Conservation (phyloP, 2,888 invertebrate species). For the Ophion obscuratus region DNA sequence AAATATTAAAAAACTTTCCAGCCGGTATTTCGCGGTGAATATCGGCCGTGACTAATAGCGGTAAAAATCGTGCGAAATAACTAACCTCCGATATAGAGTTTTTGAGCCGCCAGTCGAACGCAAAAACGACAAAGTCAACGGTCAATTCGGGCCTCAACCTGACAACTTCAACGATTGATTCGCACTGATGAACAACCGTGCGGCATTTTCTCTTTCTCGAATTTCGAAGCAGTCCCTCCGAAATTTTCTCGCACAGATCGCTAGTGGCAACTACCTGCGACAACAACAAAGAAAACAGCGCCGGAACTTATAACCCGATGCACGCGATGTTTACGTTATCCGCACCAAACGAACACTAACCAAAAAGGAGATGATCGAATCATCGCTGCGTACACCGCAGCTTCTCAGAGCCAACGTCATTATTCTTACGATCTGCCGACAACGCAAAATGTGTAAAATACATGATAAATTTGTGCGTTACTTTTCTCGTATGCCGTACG, state of each 20-base stretch:
- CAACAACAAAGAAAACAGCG: conserved; percentile 31
- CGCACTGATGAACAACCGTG: conserved; percentile 78
- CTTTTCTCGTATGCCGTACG: conserved; percentile 8
- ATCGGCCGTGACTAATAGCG: not conserved
- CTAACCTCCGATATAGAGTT: conserved; percentile 76
- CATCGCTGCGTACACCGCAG: conserved; percentile 69
- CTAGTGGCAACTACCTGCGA: conserved; percentile 77
- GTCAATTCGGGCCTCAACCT: conserved; percentile 68
- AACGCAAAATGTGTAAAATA: conserved; percentile 38
- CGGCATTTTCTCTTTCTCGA: conserved; percentile 73
- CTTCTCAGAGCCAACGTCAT: conserved; percentile 77
- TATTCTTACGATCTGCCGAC: conserved; percentile 34
- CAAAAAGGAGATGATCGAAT: conserved; percentile 74
- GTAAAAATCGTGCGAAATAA: not conserved
- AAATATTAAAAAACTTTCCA: not conserved
- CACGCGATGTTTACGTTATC: conserved; percentile 9
- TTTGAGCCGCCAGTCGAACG: conserved; percentile 75
- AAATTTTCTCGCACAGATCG: conserved; percentile 76
- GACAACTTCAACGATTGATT: conserved; percentile 75
- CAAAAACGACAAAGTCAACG: conserved; percentile 80
- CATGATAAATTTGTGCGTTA: conserved; percentile 41
- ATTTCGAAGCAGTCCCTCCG: conserved; percentile 73
- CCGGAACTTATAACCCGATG: conserved; percentile 5
- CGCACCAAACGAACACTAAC: conserved; percentile 67
- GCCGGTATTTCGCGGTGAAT: conserved; percentile 31